These are phyloP conservation scores for Salmo trutta DNA, from an alignment of 2,797 vertebrate genomes.

Conservation along the genomic window DNA sequence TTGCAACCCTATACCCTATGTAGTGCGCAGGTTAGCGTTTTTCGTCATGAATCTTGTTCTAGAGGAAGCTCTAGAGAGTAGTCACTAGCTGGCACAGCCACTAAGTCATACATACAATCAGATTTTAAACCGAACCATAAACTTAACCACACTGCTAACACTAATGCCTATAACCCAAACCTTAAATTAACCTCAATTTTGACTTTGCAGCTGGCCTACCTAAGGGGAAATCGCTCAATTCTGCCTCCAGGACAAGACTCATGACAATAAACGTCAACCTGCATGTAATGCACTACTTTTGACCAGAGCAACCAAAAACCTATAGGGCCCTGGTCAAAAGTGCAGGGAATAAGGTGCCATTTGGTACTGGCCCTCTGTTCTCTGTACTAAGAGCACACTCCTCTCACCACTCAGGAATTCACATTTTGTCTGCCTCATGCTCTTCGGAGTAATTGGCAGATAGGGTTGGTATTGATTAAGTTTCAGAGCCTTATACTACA, in stretches of 20 bases:
- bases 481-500: neutral
- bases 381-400: constrained; percentile 16
- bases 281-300: neutral
- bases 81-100: too few relatives aligned
- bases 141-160: too few relatives aligned
- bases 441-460: constrained; percentile 19
- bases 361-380: neutral
- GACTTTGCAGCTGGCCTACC: too few relatives aligned
- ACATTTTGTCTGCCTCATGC: constrained; percentile 9
- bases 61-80: too few relatives aligned
- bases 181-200: too few relatives aligned
- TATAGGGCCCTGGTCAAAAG: neutral
- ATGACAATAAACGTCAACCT: too few relatives aligned
- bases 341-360: neutral
- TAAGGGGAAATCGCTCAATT: too few relatives aligned
- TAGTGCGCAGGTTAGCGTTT: neutral
- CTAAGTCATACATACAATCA: too few relatives aligned
- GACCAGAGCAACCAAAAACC: neutral
- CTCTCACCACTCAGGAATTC: constrained; percentile 23
- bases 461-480: constrained; percentile 27
- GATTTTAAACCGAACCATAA: too few relatives aligned
- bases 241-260: too few relatives aligned
- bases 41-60: too few relatives aligned
- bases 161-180: too few relatives aligned
- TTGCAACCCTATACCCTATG: neutral